Conservation (phyloP, 2,113 vertebrate species). For the Takifugu flavidus region DNA sequence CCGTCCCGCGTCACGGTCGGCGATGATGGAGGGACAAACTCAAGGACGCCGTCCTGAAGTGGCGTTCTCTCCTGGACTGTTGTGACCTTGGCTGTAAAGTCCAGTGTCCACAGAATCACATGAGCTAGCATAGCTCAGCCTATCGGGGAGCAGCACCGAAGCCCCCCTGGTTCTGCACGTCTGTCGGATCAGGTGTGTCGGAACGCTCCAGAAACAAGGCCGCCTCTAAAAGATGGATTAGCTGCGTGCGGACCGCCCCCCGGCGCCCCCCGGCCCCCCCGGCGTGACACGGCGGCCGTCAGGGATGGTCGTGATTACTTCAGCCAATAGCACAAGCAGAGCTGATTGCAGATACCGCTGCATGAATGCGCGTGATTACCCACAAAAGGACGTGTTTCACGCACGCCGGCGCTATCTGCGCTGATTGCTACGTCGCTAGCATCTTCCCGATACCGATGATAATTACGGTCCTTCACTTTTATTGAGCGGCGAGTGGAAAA, state of each 20-base stretch:
- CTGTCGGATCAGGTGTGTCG: no score
- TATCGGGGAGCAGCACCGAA: no score
- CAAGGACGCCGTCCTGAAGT: slow-evolving; percentile 20
- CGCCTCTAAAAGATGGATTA: no score
- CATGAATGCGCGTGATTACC: slow-evolving; percentile 34
- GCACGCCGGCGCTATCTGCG: neutral
- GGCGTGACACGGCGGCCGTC: slow-evolving; percentile 4
- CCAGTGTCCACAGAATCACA: no score
- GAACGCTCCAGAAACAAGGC: no score
- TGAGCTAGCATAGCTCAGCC: no score
- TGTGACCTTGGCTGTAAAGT: slow-evolving; percentile 32
- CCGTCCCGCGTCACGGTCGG: slow-evolving; percentile 25
- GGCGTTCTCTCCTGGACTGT: slow-evolving; percentile 3
- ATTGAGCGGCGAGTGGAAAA: slow-evolving; percentile 36
- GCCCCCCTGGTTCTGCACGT: no score
- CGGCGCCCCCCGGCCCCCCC: neutral
- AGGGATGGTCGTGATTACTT: slow-evolving; percentile 35
- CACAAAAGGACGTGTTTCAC: neutral
- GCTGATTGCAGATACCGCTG: slow-evolving; percentile 40
- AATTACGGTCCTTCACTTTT: slow-evolving; percentile 35
- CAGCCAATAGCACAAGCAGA: slow-evolving; percentile 29
- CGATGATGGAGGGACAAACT: slow-evolving; percentile 52
- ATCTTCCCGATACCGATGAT: slow-evolving; percentile 4
- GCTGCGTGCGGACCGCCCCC: no score
- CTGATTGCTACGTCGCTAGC: slow-evolving; percentile 47